Conservation (phyloP, 2,113 vertebrate genomes). For the Struthidea cinerea region DNA sequence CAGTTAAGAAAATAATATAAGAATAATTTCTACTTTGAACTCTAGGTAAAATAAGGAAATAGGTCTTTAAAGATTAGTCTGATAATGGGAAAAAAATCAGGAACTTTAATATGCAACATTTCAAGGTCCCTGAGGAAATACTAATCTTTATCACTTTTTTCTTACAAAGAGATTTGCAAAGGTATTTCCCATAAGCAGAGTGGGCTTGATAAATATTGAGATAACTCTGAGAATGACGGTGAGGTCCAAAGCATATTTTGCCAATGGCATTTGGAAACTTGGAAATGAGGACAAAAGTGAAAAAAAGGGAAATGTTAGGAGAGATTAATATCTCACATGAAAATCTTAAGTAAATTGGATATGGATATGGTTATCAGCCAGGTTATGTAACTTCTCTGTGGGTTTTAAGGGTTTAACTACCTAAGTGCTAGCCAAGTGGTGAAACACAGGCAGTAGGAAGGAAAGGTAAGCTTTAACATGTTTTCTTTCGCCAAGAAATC, state of each 20-base stretch:
- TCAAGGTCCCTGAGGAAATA: not conserved
- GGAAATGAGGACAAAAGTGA: not conserved
- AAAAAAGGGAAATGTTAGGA: not conserved
- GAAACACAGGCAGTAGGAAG: not conserved
- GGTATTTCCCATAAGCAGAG: not conserved
- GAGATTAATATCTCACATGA: not conserved
- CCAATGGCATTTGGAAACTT: not conserved
- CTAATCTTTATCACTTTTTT: not conserved
- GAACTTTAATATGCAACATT: not conserved
- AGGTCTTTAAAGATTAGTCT: not conserved
- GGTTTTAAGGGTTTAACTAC: not conserved
- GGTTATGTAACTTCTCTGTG: not conserved
- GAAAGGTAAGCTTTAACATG: not conserved
- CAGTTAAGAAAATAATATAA: not conserved
- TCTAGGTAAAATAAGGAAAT: constrained; percentile 21
- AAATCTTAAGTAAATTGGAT: not conserved
- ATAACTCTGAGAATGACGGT: not conserved
- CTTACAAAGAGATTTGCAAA: not conserved
- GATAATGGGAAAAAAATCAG: not conserved
- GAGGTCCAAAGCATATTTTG: not conserved
- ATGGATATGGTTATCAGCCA: not conserved
- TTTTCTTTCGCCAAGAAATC: not conserved
- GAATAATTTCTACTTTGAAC: not conserved
- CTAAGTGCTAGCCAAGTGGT: not conserved
- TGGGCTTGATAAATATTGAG: not conserved